A percentile compares a stretch with the other conserved stretches of the same genome.
Conservation (phyloP, 2,797 vertebrate genomes). For the Glossophaga mutica region DNA sequence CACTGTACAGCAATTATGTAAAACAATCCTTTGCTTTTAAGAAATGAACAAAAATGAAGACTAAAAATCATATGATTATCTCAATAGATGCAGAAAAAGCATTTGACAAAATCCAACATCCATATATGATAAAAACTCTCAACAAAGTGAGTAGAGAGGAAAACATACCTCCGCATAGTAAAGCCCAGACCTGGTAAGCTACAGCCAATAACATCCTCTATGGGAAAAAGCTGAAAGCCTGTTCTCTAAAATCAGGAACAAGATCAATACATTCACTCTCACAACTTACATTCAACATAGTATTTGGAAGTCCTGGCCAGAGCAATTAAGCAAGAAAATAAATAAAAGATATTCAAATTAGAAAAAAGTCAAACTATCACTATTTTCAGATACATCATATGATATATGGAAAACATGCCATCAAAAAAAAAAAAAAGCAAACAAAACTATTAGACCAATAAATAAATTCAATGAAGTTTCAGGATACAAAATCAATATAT, state of each 20-base stretch:
- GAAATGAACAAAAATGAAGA: not conserved
- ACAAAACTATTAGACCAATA: not conserved
- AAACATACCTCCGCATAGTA: not conserved
- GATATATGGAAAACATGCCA: not conserved
- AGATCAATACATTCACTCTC: not conserved
- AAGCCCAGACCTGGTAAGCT: not conserved
- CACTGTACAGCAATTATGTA: not conserved
- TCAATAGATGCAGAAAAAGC: not conserved
- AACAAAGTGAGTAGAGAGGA: not conserved
- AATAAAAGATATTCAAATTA: not conserved
- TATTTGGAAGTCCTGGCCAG: not conserved
- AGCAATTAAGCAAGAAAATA: not conserved
- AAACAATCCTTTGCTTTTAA: not conserved
- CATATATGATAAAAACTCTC: too few relatives aligned
- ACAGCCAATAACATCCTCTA: too few relatives aligned
- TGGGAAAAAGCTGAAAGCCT: not conserved
- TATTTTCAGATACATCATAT: not conserved
- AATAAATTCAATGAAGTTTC: not conserved
- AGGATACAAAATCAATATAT: not conserved
- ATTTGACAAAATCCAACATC: too few relatives aligned
- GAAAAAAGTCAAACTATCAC: not conserved
- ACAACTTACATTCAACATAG: not conserved
- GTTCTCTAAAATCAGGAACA: not conserved
- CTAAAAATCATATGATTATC: not conserved
- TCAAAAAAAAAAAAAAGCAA: not conserved